Percentiles rank a stretch among this genome's conserved stretches.
Conservation (phyloP, 1,140 invertebrate genomes). For the Dinothrombium tinctorium region DNA sequence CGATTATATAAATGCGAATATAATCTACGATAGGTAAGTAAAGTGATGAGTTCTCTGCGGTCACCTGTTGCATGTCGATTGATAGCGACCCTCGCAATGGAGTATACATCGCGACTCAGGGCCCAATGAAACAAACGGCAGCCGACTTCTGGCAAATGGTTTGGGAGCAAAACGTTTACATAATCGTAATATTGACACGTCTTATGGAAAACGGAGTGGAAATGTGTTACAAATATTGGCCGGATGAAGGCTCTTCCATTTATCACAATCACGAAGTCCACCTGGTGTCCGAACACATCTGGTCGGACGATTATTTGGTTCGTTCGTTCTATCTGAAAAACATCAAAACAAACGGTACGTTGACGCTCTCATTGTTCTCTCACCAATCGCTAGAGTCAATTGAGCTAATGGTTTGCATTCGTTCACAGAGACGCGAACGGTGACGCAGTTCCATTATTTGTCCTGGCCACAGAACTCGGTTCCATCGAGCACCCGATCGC, state of each 20-base stretch:
- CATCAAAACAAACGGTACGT: slow-evolving; percentile 77
- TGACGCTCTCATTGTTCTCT: no score
- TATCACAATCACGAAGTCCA: slow-evolving; percentile 98
- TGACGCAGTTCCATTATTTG: slow-evolving; percentile 97
- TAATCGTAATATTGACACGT: slow-evolving; percentile 83
- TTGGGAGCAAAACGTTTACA: slow-evolving; percentile 93
- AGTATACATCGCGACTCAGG: slow-evolving; percentile 84
- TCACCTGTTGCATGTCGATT: slow-evolving; percentile 35
- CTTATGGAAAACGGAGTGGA: slow-evolving; percentile 67
- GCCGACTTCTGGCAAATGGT: slow-evolving; percentile 45
- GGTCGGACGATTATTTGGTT: slow-evolving; percentile 97
- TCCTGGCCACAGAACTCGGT: slow-evolving; percentile 85
- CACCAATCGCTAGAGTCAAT: no score
- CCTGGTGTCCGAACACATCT: slow-evolving; percentile 95
- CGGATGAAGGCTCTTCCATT: slow-evolving; percentile 80
- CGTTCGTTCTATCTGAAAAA: slow-evolving; percentile 98
- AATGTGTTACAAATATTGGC: slow-evolving; percentile 90
- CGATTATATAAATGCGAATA: slow-evolving; percentile 77
- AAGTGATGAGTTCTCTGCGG: no score
- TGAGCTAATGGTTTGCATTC: no score
- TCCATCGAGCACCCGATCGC: slow-evolving; percentile 69
- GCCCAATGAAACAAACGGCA: slow-evolving; percentile 54
- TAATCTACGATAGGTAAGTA: no score
- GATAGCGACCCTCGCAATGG: slow-evolving; percentile 94
- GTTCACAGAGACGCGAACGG: slow-evolving; percentile 63